Base-by-base conservation (phyloP, 1,140 invertebrate species). In the Rhagoletis pomonella region DNA sequence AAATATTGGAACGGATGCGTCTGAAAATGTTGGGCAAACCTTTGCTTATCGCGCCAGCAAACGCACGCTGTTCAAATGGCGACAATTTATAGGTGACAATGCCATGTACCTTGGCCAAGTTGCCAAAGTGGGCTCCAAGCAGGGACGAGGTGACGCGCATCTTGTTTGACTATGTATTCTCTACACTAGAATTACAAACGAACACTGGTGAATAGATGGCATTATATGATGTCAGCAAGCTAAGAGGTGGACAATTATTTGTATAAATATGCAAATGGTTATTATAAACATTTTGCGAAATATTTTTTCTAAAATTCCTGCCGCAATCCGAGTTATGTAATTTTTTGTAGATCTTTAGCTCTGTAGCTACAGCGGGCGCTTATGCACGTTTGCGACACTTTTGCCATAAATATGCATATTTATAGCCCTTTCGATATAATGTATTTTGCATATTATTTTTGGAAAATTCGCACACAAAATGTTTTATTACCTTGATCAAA, bases 1-100 rank as follows among this genome's bases (percentile, higher is more conserved):
- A 95, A 65, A 97, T 89, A 89, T 95, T 95, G 81, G 95, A 95
- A 65, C 94, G 93, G 86, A 97, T 94, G 90, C 97, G 95, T 87
- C 96, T 94, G 88, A 97, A 89, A 12, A 95, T 94, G 90, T 98
- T 98, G 5, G 96, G 96, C n/a, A 98, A 9, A 44, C 97, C 97
- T 90, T 97, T 94, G n/a, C 94, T 94, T 87, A 98, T 93, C 1
- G 95, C 93, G 88, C 97, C 97, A 88, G 95, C 96, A 91, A 97
- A 98, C 1, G 97, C 96, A 90, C 95, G 96, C 91, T 97, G 97
- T 93, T 99, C 97, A 93, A 97, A 96, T 4, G 97, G 97, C 50
- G 97, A 98, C 17, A 99, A 90, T 90, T 96, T 96, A 93, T 97
- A 98, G 44, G 94, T 96, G 87, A 98, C 95, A 84, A 99, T 94